Conservation (phyloP, 2,113 vertebrate genomes). For the Gasterosteus nipponicus region DNA sequence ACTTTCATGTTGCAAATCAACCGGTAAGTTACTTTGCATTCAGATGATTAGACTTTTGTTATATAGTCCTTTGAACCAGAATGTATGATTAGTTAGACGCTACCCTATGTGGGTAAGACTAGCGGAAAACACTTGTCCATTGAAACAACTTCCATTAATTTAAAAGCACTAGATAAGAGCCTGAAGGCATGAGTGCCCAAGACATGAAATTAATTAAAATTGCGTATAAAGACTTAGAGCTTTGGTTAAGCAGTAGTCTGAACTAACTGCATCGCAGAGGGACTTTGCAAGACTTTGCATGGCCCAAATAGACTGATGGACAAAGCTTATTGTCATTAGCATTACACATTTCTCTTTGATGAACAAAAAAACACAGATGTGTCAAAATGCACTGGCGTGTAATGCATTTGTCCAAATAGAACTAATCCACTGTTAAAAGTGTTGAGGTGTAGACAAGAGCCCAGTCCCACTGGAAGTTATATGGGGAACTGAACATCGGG, state of each 20-base stretch:
- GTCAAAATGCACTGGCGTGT: neutral
- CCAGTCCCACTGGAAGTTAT: conserved; percentile 20
- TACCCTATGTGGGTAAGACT: conserved; percentile 10
- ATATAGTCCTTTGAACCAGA: conserved; percentile 23
- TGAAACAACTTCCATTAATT: conserved; percentile 63
- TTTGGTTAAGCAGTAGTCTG: conserved; percentile 45
- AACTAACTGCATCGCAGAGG: conserved; percentile 40
- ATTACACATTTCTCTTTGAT: conserved; percentile 8
- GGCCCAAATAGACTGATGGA: conserved; percentile 30
- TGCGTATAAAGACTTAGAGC: conserved; percentile 34
- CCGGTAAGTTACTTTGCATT: neutral
- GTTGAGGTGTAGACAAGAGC: conserved; percentile 37
- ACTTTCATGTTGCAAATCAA: neutral
- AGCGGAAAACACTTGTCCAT: conserved; percentile 9
- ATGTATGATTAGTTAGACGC: conserved; percentile 7
- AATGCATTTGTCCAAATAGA: conserved; percentile 23
- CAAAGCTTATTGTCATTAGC: conserved; percentile 22
- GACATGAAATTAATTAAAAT: conserved; percentile 59
- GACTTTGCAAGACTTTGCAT: conserved; percentile 16
- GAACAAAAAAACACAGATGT: neutral
- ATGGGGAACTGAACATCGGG: conserved; percentile 53
- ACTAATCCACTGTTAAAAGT: conserved; percentile 26
- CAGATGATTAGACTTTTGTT: conserved; percentile 4
- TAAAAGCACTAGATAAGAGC: conserved; percentile 57
- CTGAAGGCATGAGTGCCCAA: conserved; percentile 50